phyloP scores from a whole-genome alignment of 2,113 vertebrate genomes.

The Coracopsis vasa region DNA sequence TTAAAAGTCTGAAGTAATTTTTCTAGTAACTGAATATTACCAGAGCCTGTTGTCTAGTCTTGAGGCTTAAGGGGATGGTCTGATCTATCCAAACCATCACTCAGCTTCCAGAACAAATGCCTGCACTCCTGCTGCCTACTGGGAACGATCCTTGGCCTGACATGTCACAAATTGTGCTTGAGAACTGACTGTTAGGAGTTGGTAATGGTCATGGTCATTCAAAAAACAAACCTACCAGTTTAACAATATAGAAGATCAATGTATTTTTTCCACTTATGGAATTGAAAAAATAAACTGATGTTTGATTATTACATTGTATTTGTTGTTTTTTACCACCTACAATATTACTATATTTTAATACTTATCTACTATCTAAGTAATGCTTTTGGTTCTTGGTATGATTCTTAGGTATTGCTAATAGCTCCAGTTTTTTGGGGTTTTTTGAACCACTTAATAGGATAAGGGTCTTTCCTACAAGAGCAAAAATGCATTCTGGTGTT shows the following conservation, averaged over 20 bases:
- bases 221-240: neutral
- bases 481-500: neutral
- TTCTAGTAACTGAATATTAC: neutral
- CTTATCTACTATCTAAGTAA: neutral
- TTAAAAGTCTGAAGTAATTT: neutral
- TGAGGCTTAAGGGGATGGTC: neutral
- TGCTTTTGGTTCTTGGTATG: neutral
- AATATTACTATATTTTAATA: neutral
- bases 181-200: neutral
- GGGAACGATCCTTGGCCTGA: neutral
- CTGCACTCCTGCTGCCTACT: neutral
- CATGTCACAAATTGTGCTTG: neutral
- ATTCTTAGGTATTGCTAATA: neutral
- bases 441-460: neutral
- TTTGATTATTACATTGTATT: neutral
- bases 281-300: neutral
- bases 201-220: rapidly evolving
- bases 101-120: neutral
- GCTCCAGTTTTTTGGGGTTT: too few species aligned
- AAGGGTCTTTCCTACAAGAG: neutral
- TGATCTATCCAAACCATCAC: neutral
- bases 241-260: neutral
- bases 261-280: neutral
- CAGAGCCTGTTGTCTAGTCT: neutral
- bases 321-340: neutral